A percentile compares a stretch with the other conserved stretches of the same genome.
phyloP scores from a whole-genome alignment of 2,797 vertebrate genomes.

The Pseudomugil gertrudae region DNA sequence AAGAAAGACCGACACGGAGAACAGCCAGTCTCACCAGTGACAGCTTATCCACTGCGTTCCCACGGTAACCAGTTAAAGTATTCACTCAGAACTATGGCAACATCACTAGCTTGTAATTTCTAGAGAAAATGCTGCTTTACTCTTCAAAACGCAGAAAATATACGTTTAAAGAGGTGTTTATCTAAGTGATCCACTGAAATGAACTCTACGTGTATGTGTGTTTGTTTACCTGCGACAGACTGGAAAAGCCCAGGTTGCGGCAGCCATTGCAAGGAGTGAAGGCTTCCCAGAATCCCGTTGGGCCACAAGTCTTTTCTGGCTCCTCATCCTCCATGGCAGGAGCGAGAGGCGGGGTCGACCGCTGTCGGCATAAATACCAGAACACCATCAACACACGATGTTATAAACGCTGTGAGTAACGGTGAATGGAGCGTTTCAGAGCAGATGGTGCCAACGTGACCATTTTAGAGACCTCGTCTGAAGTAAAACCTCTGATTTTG shows the following conservation, averaged over 20 bases:
- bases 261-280: conserved; percentile 96
- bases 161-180: background rate
- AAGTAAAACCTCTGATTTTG: too few relatives aligned
- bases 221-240: conserved; percentile 86
- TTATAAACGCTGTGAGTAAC: background rate
- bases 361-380: conserved; percentile 69
- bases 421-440: background rate
- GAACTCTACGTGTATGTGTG: background rate
- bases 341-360: conserved; percentile 83
- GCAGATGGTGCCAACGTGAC: too few relatives aligned
- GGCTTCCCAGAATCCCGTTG: conserved; percentile 93
- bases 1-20: conserved; percentile 18
- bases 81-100: conserved; percentile 54
- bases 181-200: too few relatives aligned
- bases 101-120: conserved; percentile 58
- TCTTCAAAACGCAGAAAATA: conserved; percentile 14
- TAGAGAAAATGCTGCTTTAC: conserved; percentile 17
- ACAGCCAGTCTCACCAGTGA: conserved; percentile 42
- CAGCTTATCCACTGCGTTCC: conserved; percentile 60
- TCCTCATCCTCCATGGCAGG: conserved; percentile 88
- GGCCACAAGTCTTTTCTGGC: conserved; percentile 88
- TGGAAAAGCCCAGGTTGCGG: conserved; percentile 91
- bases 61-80: conserved; percentile 69
- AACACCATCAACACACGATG: background rate
- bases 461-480: too few relatives aligned